These are phyloP conservation scores for Distichodus sexfasciatus DNA, from an alignment of 2,797 vertebrate genomes.

Conservation along the genomic window DNA sequence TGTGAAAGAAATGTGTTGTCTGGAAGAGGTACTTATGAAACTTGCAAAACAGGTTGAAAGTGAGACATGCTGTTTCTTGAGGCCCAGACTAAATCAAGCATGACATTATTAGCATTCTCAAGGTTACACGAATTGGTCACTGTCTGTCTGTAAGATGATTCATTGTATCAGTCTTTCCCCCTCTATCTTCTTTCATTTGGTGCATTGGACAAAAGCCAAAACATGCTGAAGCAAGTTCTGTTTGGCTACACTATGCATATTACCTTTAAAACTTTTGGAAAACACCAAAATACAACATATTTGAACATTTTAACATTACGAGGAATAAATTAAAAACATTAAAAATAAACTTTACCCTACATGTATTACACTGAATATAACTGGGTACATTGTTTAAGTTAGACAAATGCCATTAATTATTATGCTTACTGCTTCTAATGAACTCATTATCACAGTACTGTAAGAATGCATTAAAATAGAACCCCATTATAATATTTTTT, in stretches of 20 bases:
- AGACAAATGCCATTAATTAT: too few relatives aligned
- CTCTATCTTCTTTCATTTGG: conserved; percentile 47
- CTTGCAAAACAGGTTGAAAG: conserved; percentile 63
- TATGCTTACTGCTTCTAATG: too few relatives aligned
- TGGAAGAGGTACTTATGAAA: conserved; percentile 48
- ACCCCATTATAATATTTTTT: too few relatives aligned
- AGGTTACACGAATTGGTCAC: conserved; percentile 69
- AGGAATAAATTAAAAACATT: too few relatives aligned
- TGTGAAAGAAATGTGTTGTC: neutral
- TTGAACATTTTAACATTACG: too few relatives aligned
- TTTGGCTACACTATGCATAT: conserved; percentile 43
- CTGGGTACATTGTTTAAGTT: too few relatives aligned
- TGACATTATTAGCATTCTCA: conserved; percentile 70
- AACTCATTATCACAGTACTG: too few relatives aligned
- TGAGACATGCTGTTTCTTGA: conserved; percentile 61
- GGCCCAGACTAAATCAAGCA: conserved; percentile 59
- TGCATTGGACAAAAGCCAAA: conserved; percentile 58
- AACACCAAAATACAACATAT: too few relatives aligned
- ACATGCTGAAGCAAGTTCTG: conserved; percentile 68
- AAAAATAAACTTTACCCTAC: too few relatives aligned
- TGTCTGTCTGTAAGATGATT: conserved; percentile 68
- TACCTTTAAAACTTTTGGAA: neutral
- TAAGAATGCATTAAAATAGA: too few relatives aligned
- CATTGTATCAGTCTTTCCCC: conserved; percentile 56
- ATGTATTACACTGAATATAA: too few relatives aligned